Evolutionary conservation across 2,888 invertebrate genomes (phyloP).

Genomic region (Archips crataeganus): DNA sequence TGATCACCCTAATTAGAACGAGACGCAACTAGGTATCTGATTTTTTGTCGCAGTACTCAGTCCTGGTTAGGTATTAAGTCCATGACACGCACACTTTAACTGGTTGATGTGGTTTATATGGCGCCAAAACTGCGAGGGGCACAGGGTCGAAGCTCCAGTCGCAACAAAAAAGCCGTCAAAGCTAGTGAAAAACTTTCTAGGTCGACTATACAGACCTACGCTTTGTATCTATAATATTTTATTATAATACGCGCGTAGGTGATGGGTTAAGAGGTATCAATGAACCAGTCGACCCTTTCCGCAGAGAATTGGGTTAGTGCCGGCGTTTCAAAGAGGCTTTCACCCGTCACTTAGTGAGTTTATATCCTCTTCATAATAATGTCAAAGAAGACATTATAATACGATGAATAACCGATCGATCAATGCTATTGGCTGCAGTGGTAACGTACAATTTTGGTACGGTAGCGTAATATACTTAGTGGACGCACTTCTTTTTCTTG

Average conservation of each 20-base stretch:
- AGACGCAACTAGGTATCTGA: too few species aligned
- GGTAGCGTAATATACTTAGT: too few species aligned
- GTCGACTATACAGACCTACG: background rate
- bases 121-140: too few species aligned
- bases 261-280: slow-evolving; percentile 10
- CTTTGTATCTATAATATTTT: slow-evolving; percentile 15
- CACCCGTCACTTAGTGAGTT: slow-evolving; percentile 15
- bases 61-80: too few species aligned
- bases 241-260: background rate
- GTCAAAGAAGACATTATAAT: slow-evolving; percentile 3
- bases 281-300: background rate
- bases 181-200: background rate
- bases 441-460: background rate
- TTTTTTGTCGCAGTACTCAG: too few species aligned
- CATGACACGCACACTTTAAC: too few species aligned
- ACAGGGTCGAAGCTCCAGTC: background rate
- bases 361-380: slow-evolving; percentile 3
- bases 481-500: too few species aligned
- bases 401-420: slow-evolving; percentile 5
- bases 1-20: too few species aligned
- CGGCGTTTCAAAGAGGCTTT: slow-evolving; percentile 16
- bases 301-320: slow-evolving; percentile 15
- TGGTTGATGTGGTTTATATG: too few species aligned
- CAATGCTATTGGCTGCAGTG: background rate
- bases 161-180: background rate